phyloP scores from a whole-genome alignment of 2,797 vertebrate genomes.

The Spinibarbus caldwelli region DNA sequence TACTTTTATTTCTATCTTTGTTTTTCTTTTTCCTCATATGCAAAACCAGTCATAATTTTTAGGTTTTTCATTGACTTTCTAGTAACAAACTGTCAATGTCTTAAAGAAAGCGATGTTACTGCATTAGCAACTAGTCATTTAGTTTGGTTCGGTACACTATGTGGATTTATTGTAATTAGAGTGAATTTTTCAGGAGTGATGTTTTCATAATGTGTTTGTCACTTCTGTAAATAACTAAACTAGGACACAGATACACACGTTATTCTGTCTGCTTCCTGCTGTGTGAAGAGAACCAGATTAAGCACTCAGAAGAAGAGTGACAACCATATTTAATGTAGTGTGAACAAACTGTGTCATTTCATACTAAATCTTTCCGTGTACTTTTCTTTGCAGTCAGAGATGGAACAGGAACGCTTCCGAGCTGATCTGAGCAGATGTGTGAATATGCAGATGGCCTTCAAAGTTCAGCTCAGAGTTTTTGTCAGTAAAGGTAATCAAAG shows the following conservation, averaged over 20 bases:
- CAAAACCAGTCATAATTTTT: background rate
- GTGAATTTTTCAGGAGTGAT: background rate
- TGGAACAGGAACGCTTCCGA: conserved; percentile 75
- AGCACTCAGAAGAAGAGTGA: background rate
- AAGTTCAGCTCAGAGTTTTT: conserved; percentile 74
- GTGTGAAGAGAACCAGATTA: background rate
- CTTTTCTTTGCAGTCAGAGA: conserved; percentile 67
- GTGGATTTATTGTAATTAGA: background rate
- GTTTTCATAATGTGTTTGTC: background rate
- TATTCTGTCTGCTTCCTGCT: conserved; percentile 70
- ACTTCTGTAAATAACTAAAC: background rate
- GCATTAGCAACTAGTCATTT: background rate
- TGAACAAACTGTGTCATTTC: conserved; percentile 2
- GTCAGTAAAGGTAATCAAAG: conserved; percentile 78
- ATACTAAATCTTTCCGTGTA: background rate
- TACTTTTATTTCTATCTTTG: background rate
- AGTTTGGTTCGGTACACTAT: background rate
- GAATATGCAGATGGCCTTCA: conserved; percentile 70
- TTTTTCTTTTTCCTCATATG: background rate
- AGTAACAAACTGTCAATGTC: background rate
- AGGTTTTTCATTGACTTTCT: background rate
- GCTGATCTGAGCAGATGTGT: conserved; percentile 68
- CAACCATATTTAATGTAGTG: background rate
- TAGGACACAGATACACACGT: conserved; percentile 77
- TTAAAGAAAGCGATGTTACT: background rate